Evolutionary conservation across 1,140 invertebrate species (phyloP).

Genomic region (Lysiphlebus fabarum): DNA sequence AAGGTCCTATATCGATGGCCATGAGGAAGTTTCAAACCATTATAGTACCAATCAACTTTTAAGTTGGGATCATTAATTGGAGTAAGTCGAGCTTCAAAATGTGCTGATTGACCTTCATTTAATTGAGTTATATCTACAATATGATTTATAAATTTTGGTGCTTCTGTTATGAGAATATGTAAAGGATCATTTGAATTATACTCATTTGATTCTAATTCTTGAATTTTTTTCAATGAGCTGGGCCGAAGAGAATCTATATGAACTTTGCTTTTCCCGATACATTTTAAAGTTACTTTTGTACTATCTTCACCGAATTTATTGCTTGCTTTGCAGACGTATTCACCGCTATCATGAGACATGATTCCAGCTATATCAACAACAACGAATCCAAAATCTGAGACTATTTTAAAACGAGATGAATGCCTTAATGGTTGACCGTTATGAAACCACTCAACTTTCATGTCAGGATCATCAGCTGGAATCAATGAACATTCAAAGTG

Average conservation of each 20-base stretch:
- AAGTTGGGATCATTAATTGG: constrained; percentile 90
- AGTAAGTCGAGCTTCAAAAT: constrained; percentile 87
- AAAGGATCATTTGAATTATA: constrained; percentile 62
- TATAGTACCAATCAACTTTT: constrained; percentile 92
- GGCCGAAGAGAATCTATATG: constrained; percentile 92
- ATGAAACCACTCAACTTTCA: constrained; percentile 95
- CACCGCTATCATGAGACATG: constrained; percentile 89
- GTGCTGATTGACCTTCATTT: constrained; percentile 89
- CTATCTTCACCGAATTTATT: constrained; percentile 90
- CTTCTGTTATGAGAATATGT: constrained; percentile 68
- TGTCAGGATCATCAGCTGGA: constrained; percentile 88
- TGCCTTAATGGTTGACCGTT: constrained; percentile 84
- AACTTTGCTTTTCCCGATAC: constrained; percentile 82
- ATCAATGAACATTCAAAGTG: constrained; percentile 91
- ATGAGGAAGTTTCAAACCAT: constrained; percentile 86
- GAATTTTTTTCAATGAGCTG: constrained; percentile 85
- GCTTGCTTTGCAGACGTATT: constrained; percentile 85
- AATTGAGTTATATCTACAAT: constrained; percentile 77
- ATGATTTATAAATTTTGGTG: constrained; percentile 88
- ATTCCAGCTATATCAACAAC: constrained; percentile 93
- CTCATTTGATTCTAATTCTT: constrained; percentile 78
- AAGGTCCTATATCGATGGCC: constrained; percentile 93
- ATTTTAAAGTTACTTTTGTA: constrained; percentile 78
- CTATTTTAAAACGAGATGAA: constrained; percentile 87
- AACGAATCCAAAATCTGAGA: constrained; percentile 95